Base-by-base conservation (phyloP, 2,797 vertebrate species). In the Chaunax sp. region DNA sequence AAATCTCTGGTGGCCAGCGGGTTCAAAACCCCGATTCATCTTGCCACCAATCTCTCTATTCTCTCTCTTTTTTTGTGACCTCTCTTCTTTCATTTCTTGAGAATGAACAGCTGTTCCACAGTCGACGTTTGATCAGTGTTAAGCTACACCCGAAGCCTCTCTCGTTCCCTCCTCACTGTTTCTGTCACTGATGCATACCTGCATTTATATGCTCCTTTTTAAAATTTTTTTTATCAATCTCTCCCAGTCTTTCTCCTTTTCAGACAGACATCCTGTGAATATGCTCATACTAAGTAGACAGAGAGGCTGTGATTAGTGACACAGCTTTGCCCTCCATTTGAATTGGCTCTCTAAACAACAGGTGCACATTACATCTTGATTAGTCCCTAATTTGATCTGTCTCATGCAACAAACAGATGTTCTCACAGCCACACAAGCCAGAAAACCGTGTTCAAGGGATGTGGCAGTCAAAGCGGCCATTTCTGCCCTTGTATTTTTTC, bases 31-130 rank as follows among this genome's bases (percentile, higher is more conserved):
- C n/a, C n/a, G n/a, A 66, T 62, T 74, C 28, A 16, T 8, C 38
- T 4, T 33, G n/a, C 47, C 16, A 54, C 16, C n/a, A n/a, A 5
- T 53, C 23, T 19, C 22, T 68, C 25, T 64, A 46, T 58, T 65
- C 56, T 80, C 41, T 53, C 14, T 59, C 50, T 53, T 51, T 14
- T 2, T 41, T 50, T 14, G 15, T 11, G 26, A 22, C 26, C 57
- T 20, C 16, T 69, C 18, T 38, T 46, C 44, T 60, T 50, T 54
- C 64, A 67, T 70, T 63, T 69, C 64, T 61, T 40, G 8, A 18
- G 44, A 35, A 25, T 50, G 52, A 87, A 71, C 83, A 83, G 81
- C 83, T 90, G 77, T 81, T 81, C 49, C 12, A 45, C 72, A 57
- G 62, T 67, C 58, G 44, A 33, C 49, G 71, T 81, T 80, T 70